A percentile compares a stretch with the other conserved stretches of the same genome.
Evolutionary conservation across 2,888 invertebrate species (phyloP).

Genomic region (Operophtera brumata): DNA sequence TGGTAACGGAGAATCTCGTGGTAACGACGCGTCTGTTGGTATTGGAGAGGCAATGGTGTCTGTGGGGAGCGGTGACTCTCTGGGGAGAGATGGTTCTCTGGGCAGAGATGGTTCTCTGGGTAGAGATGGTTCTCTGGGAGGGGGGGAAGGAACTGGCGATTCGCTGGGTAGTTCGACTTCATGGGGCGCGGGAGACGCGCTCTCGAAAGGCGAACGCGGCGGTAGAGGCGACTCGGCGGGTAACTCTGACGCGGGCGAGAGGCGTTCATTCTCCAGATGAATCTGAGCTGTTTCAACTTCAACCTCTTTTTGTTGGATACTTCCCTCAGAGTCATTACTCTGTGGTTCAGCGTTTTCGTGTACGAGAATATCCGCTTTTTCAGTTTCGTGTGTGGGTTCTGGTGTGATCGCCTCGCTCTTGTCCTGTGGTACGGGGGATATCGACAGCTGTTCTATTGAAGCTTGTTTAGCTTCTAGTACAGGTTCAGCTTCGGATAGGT

Average conservation of each 20-base stretch:
- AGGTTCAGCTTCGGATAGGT: background rate
- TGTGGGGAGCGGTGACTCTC: constrained; percentile 18
- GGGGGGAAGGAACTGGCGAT: constrained; percentile 5
- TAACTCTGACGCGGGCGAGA: constrained; percentile 4
- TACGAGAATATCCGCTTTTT: constrained; percentile 21
- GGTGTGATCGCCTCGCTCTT: constrained; percentile 38
- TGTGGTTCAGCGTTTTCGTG: constrained; percentile 23
- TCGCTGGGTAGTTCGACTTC: constrained; percentile 15
- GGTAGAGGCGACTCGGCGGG: background rate
- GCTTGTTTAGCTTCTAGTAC: constrained; percentile 12
- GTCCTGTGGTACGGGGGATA: constrained; percentile 32
- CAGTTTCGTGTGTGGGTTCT: constrained; percentile 36
- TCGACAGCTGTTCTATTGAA: constrained; percentile 18
- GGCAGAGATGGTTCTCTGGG: constrained; percentile 24
- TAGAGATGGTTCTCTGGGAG: constrained; percentile 29
- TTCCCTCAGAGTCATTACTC: background rate
- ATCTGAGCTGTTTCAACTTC: constrained; percentile 5
- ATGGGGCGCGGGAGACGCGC: constrained; percentile 14
- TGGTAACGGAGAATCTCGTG: constrained; percentile 29
- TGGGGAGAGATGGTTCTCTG: constrained; percentile 28
- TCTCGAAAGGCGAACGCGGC: constrained; percentile 12
- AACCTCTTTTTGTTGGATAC: constrained; percentile 4
- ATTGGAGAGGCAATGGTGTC: constrained; percentile 26
- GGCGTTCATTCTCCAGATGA: constrained; percentile 10
- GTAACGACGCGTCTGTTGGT: constrained; percentile 30